Percentiles rank a stretch among this genome's conserved stretches.
Evolutionary conservation across 2,797 vertebrate species (phyloP).

Genomic region (Cuniculus paca): DNA sequence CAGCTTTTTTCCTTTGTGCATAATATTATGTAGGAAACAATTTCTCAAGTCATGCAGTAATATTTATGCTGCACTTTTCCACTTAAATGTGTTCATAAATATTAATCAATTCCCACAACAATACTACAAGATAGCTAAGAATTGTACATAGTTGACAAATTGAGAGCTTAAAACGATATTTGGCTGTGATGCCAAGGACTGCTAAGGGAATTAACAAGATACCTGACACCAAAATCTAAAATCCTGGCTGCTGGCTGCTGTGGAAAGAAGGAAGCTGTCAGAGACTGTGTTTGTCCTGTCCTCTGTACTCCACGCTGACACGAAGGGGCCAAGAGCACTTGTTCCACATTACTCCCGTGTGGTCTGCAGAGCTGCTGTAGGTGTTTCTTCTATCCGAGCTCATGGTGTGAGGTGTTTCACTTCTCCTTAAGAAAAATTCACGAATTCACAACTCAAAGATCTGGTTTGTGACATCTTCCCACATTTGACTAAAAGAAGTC

Average conservation of each 20-base stretch:
- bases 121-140: constrained; percentile 68
- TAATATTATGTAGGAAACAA: constrained; percentile 67
- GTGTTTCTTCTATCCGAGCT: not conserved
- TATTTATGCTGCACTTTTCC: constrained; percentile 79
- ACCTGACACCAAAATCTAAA: constrained; percentile 25
- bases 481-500: not conserved
- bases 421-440: not conserved
- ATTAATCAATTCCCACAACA: constrained; percentile 80
- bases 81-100: constrained; percentile 81
- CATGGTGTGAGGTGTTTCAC: not conserved
- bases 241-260: not conserved
- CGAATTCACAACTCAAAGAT: not conserved
- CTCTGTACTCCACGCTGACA: not conserved
- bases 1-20: constrained; percentile 68
- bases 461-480: not conserved
- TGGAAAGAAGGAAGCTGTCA: not conserved
- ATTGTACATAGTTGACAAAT: constrained; percentile 76
- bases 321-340: not conserved
- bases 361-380: not conserved
- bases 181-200: constrained; percentile 68
- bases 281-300: not conserved
- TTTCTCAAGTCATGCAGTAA: constrained; percentile 75
- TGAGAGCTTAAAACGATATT: constrained; percentile 75
- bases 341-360: not conserved
- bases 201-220: constrained; percentile 66